Percentiles rank a stretch among this genome's conserved stretches.
phyloP scores from a whole-genome alignment of 2,113 vertebrate species.

The Silurus meridionalis region DNA sequence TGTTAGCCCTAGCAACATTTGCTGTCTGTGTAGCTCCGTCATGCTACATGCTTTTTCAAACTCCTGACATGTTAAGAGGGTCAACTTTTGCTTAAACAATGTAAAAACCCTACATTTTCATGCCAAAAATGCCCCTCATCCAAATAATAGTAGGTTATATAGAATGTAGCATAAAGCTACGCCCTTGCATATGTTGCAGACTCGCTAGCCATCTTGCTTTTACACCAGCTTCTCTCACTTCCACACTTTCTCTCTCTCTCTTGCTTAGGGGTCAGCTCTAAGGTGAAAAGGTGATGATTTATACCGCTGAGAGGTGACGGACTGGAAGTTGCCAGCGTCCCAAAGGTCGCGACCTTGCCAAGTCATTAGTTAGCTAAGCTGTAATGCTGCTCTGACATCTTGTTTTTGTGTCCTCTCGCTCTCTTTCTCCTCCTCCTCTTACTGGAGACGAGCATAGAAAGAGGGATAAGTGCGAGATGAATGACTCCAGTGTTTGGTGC shows the following conservation, averaged over 20 bases:
- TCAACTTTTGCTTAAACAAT: not conserved
- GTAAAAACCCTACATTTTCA: not conserved
- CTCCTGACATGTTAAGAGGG: not conserved
- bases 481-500: slow-evolving; percentile 56
- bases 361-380: slow-evolving; percentile 71
- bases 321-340: slow-evolving; percentile 62
- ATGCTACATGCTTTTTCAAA: too few relatives aligned
- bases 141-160: not conserved
- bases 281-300: slow-evolving; percentile 68
- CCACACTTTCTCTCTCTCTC: slow-evolving; percentile 9
- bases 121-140: not conserved
- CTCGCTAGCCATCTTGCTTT: not conserved
- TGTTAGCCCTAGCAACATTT: too few relatives aligned
- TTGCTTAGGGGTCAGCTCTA: slow-evolving; percentile 47
- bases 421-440: slow-evolving; percentile 8
- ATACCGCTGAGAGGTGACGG: slow-evolving; percentile 64
- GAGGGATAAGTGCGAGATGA: slow-evolving; percentile 32
- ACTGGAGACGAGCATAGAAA: not conserved
- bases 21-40: too few relatives aligned
- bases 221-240: slow-evolving; percentile 16
- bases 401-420: slow-evolving; percentile 21
- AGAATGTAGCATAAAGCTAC: not conserved
- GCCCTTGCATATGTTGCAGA: not conserved
- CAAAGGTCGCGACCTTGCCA: slow-evolving; percentile 59
- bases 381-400: slow-evolving; percentile 59